A percentile compares a stretch with the other conserved stretches of the same genome.
phyloP scores from a whole-genome alignment of 2,113 vertebrate genomes.

The Planiliza haematocheilus region DNA sequence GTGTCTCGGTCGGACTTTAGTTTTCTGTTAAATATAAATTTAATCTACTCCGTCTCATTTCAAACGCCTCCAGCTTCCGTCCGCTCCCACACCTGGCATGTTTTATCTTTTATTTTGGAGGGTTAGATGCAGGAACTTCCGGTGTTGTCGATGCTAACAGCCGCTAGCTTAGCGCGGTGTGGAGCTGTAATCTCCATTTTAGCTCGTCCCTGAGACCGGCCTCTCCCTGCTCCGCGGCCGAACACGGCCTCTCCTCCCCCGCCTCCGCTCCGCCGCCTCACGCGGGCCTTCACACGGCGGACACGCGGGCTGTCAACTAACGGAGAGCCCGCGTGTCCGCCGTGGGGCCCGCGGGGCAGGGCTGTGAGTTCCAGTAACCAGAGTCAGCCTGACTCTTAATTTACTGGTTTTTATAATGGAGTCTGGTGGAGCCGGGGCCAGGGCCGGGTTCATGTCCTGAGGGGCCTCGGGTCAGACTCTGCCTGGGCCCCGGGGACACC shows the following conservation, averaged over 20 bases:
- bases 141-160: background rate
- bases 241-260: background rate
- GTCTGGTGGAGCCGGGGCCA: background rate
- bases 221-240: background rate
- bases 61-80: too few species aligned
- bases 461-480: too few species aligned
- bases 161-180: background rate
- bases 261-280: background rate
- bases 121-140: too few species aligned
- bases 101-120: slow-evolving; percentile 41
- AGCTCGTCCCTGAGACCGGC: slow-evolving; percentile 4
- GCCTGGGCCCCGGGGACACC: background rate
- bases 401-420: background rate
- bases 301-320: background rate
- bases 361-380: background rate
- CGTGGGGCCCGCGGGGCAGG: background rate
- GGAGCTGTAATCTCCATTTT: slow-evolving; percentile 65
- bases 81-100: too few species aligned
- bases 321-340: too few species aligned
- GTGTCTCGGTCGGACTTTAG: too few species aligned
- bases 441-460: too few species aligned
- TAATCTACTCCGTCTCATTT: too few species aligned
- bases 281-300: background rate
- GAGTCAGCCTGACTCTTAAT: background rate
- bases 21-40: too few species aligned